Percentiles rank a stretch among this genome's conserved stretches.
Conservation (phyloP, 2,888 invertebrate genomes). For the Leucoptera coffeella region DNA sequence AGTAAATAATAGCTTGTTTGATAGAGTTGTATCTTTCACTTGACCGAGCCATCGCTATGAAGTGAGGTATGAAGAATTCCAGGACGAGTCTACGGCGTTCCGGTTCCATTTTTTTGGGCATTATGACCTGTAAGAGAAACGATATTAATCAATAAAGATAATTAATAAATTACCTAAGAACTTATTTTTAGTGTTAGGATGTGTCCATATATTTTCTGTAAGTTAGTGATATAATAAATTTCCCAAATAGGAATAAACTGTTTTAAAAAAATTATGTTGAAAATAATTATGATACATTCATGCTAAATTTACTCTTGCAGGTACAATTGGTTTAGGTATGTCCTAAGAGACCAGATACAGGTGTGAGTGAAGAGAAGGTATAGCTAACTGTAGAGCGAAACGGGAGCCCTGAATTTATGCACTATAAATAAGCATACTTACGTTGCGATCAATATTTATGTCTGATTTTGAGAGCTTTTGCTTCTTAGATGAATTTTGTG, state of each 20-base stretch:
- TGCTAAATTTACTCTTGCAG: no score
- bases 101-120: slow-evolving; percentile 45
- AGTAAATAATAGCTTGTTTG: slow-evolving; percentile 58
- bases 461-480: slow-evolving; percentile 25
- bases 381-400: no score
- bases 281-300: slow-evolving; percentile 1
- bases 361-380: no score
- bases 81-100: slow-evolving; percentile 58
- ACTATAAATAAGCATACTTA: no score
- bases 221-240: no score
- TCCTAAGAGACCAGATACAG: no score
- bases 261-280: background rate
- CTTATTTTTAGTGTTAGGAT: no score
- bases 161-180: background rate
- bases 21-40: slow-evolving; percentile 57
- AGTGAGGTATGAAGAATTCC: slow-evolving; percentile 66
- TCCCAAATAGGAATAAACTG: background rate
- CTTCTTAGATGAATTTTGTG: slow-evolving; percentile 13
- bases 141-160: slow-evolving; percentile 8
- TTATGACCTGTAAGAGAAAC: slow-evolving; percentile 23
- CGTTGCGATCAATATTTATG: slow-evolving; percentile 47
- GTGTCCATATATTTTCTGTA: no score
- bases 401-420: no score
- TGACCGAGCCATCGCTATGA: slow-evolving; percentile 62
- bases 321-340: no score